These are phyloP conservation scores for Cosmorhoe ocellata DNA, from an alignment of 2,888 invertebrate species.

Conservation along the genomic window DNA sequence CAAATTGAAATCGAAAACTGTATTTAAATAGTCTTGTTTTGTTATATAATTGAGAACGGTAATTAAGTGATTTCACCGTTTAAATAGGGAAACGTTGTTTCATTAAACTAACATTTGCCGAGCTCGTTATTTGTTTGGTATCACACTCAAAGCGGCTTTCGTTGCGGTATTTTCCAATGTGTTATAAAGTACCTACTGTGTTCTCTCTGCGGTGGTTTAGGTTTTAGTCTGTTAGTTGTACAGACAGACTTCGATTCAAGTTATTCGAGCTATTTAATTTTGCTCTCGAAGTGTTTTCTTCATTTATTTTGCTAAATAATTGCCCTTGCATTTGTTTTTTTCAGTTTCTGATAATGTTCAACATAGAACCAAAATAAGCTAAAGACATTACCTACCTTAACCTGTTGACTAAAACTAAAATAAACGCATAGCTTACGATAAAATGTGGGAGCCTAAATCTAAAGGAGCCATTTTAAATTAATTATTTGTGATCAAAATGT, in stretches of 20 bases:
- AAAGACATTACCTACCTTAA: no score
- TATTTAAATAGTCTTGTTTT: slow-evolving; percentile 5
- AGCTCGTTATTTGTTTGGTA: slow-evolving; percentile 19
- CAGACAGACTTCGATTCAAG: slow-evolving; percentile 10
- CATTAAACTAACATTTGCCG: slow-evolving; percentile 22
- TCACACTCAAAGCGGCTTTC: slow-evolving; percentile 19
- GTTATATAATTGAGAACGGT: slow-evolving; percentile 8
- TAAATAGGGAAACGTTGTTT: slow-evolving; percentile 16
- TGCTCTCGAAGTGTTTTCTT: slow-evolving; percentile 4
- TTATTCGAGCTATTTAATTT: slow-evolving; percentile 18
- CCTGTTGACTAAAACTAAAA: no score
- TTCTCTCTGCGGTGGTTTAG: slow-evolving; percentile 20
- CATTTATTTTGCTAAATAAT: no score
- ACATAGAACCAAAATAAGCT: no score
- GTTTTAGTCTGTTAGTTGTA: slow-evolving; percentile 9
- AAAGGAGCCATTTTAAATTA: no score
- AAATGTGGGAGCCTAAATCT: no score
- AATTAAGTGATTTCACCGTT: slow-evolving; percentile 18
- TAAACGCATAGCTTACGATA: no score
- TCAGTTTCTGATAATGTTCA: no score
- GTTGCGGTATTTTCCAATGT: slow-evolving; percentile 27
- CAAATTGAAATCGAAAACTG: background rate
- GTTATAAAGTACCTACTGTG: slow-evolving; percentile 22
- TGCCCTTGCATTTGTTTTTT: no score
- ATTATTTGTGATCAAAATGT: no score